These are phyloP conservation scores for Solen grandis DNA, from an alignment of 1,140 invertebrate species.

Conservation along the genomic window DNA sequence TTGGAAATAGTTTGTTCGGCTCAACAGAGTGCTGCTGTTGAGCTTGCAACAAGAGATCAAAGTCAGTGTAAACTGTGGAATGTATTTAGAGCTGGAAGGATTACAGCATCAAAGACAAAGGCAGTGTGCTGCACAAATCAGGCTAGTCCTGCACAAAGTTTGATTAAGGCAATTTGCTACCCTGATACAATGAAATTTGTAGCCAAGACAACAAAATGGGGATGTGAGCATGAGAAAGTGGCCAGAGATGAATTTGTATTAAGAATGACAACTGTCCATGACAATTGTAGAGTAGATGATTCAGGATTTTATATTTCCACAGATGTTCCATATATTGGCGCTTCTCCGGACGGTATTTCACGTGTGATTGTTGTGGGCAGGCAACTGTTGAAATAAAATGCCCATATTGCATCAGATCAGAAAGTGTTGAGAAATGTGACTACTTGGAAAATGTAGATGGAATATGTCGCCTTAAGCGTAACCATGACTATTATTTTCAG, in stretches of 20 bases:
- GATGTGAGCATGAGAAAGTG: slow-evolving; percentile 44
- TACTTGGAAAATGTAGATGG: neutral
- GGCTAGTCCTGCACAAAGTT: neutral
- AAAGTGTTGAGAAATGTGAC: slow-evolving; percentile 10
- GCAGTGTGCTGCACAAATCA: neutral
- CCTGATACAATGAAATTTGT: slow-evolving; percentile 10
- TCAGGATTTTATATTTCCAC: slow-evolving; percentile 20
- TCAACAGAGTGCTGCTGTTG: slow-evolving; percentile 17
- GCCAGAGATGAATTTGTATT: neutral
- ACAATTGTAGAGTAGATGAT: slow-evolving; percentile 3
- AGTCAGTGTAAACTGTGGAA: slow-evolving; percentile 32
- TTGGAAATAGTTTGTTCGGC: slow-evolving; percentile 15
- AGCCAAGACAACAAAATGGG: slow-evolving; percentile 43
- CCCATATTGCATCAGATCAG: slow-evolving; percentile 25
- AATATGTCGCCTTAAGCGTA: neutral
- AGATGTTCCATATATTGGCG: slow-evolving; percentile 48
- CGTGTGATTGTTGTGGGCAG: slow-evolving; percentile 11
- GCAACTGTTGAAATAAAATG: slow-evolving; percentile 13
- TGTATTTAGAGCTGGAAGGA: slow-evolving; percentile 38
- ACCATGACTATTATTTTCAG: slow-evolving; percentile 52
- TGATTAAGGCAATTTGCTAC: slow-evolving; percentile 46
- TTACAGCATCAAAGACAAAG: slow-evolving; percentile 43
- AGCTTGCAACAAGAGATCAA: slow-evolving; percentile 44
- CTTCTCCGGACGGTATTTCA: slow-evolving; percentile 50
- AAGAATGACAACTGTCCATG: neutral